Evolutionary conservation across 2,113 vertebrate species (phyloP).

Genomic region (Hepsetus odoe): DNA sequence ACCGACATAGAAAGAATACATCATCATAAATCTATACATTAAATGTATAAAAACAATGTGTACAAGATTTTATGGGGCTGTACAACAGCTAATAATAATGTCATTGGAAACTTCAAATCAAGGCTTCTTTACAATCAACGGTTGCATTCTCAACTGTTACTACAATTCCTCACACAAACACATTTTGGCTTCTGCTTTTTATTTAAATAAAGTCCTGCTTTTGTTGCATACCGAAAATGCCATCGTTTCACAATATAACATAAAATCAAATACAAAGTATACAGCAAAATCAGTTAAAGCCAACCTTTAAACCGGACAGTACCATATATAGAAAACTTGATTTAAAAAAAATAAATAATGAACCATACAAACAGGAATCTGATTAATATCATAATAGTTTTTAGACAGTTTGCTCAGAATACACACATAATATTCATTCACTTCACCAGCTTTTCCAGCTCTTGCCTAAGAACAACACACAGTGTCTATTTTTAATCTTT

Average conservation of each 20-base stretch:
- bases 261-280: constrained; percentile 8
- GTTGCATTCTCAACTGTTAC: constrained; percentile 34
- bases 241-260: constrained; percentile 12
- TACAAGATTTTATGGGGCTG: constrained; percentile 59
- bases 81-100: constrained; percentile 62
- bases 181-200: neutral
- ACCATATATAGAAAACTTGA: constrained; percentile 6
- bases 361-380: constrained; percentile 20
- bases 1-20: constrained; percentile 65
- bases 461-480: constrained; percentile 28
- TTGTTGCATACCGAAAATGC: constrained; percentile 6
- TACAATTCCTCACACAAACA: constrained; percentile 8
- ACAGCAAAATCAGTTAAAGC: neutral
- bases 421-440: constrained; percentile 3
- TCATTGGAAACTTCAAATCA: constrained; percentile 47
- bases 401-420: neutral
- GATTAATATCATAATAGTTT: constrained; percentile 1
- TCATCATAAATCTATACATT: constrained; percentile 47
- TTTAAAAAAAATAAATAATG: constrained; percentile 10
- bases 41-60: constrained; percentile 68
- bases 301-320: constrained; percentile 8
- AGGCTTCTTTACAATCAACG: constrained; percentile 42
- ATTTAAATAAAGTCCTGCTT: constrained; percentile 3
- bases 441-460: constrained; percentile 10
- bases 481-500: constrained; percentile 22